Conservation (phyloP, 2,888 invertebrate species). For the Cheiracanthium punctorium region DNA sequence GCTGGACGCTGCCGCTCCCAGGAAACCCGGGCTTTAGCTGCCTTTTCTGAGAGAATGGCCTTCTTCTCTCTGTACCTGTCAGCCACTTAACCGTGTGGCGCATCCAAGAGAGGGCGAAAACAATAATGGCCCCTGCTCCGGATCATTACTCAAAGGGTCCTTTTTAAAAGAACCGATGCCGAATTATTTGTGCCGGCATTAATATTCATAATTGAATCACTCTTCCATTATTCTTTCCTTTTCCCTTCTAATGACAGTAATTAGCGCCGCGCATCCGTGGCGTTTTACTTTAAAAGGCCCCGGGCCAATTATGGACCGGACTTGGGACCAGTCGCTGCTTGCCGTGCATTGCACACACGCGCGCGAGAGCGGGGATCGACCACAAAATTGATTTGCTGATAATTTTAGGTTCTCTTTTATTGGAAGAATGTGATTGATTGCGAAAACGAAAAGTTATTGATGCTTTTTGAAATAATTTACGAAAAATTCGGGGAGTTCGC, state of each 20-base stretch:
- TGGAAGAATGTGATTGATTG: background rate
- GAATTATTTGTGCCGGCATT: slow-evolving; percentile 36
- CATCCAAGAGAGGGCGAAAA: slow-evolving; percentile 6
- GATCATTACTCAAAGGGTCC: slow-evolving; percentile 42
- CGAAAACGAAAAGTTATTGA: background rate
- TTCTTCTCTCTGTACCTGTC: background rate
- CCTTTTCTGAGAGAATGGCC: background rate
- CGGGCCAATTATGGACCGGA: slow-evolving; percentile 56
- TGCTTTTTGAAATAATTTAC: background rate
- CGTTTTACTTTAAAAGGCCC: slow-evolving; percentile 63
- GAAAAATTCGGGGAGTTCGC: no score
- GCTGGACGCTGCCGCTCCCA: no score
- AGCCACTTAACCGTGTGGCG: background rate
- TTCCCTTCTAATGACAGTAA: slow-evolving; percentile 61
- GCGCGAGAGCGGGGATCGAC: slow-evolving; percentile 8
- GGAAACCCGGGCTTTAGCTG: no score
- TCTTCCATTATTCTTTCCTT: slow-evolving; percentile 65
- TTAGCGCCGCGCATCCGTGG: slow-evolving; percentile 63
- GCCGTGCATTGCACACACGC: no score
- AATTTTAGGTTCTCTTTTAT: background rate
- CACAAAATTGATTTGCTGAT: slow-evolving; percentile 22
- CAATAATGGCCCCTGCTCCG: slow-evolving; percentile 43
- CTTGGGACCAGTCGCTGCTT: background rate
- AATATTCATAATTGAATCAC: slow-evolving; percentile 69
- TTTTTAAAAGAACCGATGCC: slow-evolving; percentile 10